Percentiles rank a stretch among this genome's conserved stretches.
These are phyloP conservation scores for Patiria miniata DNA, from an alignment of 35 echinoderm and acorn worm species.

Conservation along the genomic window DNA sequence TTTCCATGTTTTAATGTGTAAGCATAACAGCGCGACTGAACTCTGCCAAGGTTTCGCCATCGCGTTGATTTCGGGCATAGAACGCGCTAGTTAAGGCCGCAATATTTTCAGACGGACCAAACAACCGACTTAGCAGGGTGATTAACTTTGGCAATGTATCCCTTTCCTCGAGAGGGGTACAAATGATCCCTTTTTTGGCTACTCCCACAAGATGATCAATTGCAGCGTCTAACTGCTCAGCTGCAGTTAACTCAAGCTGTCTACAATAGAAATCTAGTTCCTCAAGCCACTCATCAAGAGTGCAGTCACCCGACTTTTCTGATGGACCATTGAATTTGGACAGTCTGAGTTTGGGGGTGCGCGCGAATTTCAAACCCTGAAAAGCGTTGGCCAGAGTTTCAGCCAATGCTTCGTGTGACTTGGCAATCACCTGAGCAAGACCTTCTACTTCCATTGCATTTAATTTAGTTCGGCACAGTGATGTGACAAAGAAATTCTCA, in stretches of 20 bases:
- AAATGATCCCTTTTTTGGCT: neutral
- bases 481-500: no score
- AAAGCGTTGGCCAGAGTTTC: neutral
- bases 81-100: neutral
- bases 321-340: neutral
- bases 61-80: neutral
- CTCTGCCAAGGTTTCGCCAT: neutral
- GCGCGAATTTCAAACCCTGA: neutral
- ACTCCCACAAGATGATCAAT: neutral
- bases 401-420: neutral
- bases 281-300: constrained; percentile 9
- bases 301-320: neutral
- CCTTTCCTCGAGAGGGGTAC: neutral
- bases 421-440: no score
- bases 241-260: neutral
- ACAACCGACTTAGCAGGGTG: neutral
- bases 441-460: no score
- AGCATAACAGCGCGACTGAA: neutral
- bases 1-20: neutral
- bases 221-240: neutral
- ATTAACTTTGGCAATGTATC: neutral
- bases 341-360: neutral
- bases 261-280: constrained; percentile 22
- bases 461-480: no score
- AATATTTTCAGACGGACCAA: neutral